phyloP scores from a whole-genome alignment of 2,888 invertebrate species.

The Meiosimyza decipiens region DNA sequence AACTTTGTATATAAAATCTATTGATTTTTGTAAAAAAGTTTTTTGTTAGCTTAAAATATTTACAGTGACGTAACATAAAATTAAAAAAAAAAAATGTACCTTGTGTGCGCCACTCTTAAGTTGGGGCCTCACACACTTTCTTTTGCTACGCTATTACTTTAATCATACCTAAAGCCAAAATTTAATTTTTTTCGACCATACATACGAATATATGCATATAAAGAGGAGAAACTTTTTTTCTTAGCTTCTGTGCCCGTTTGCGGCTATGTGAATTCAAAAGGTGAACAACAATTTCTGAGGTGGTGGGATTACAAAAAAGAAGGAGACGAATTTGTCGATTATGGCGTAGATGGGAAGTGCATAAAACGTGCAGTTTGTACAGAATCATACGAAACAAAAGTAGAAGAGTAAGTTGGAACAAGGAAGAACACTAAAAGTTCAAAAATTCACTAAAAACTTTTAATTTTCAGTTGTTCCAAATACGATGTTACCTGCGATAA shows the following conservation, averaged over 20 bases:
- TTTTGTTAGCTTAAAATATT: no score
- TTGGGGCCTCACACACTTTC: no score
- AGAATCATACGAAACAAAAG: constrained; percentile 53
- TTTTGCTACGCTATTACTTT: no score
- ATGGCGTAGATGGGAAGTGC: constrained; percentile 58
- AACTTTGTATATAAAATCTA: no score
- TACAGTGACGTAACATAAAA: no score
- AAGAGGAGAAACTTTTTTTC: neutral
- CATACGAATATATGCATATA: neutral
- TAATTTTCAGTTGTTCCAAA: constrained; percentile 50
- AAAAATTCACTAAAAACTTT: neutral
- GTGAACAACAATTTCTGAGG: constrained; percentile 57
- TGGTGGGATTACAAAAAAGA: constrained; percentile 54
- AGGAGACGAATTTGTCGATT: constrained; percentile 61
- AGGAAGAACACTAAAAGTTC: neutral
- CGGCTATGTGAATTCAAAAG: constrained; percentile 56
- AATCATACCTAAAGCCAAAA: no score
- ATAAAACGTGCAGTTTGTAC: constrained; percentile 56
- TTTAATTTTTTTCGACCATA: neutral
- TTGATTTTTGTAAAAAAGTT: no score
- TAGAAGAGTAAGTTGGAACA: constrained; percentile 57
- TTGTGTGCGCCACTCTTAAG: no score
- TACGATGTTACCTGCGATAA: constrained; percentile 56
- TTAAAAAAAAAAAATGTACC: no score
- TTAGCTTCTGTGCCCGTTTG: constrained; percentile 56